These are phyloP conservation scores for Lasioglossum oenotherae DNA, from an alignment of 2,888 invertebrate genomes.

Conservation along the genomic window DNA sequence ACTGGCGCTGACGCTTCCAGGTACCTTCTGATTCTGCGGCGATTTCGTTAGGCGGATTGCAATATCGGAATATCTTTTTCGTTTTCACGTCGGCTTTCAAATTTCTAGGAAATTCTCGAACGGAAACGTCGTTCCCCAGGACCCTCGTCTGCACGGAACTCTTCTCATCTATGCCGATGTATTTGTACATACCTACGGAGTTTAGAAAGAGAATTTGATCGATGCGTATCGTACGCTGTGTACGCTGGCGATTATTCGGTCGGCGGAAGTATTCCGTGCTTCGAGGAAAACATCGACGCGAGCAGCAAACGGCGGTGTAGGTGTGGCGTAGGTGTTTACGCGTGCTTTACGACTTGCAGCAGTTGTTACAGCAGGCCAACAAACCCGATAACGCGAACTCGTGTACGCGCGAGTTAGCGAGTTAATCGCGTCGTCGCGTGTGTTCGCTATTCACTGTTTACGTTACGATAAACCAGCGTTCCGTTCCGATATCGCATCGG, in stretches of 20 bases:
- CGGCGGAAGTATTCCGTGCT: not conserved
- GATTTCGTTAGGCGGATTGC: conserved; percentile 90
- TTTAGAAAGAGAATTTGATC: conserved; percentile 6
- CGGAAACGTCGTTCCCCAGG: conserved; percentile 83
- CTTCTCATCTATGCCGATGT: conserved; percentile 88
- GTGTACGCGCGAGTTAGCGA: conserved; percentile 2
- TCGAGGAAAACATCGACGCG: not conserved
- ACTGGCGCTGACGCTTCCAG: not conserved
- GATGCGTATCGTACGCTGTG: not conserved
- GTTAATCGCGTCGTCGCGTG: conserved; percentile 26
- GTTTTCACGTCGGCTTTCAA: conserved; percentile 88
- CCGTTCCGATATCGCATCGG: not conserved
- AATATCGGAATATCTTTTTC: conserved; percentile 88
- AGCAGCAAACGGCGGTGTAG: not conserved
- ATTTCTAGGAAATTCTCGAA: conserved; percentile 85
- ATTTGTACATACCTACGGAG: conserved; percentile 90
- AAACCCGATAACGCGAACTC: conserved; percentile 58
- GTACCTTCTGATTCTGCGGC: conserved; percentile 91
- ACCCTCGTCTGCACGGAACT: conserved; percentile 82
- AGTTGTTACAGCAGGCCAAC: conserved; percentile 8
- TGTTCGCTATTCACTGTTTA: conserved; percentile 10
- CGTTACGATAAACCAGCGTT: not conserved
- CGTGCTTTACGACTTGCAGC: not conserved
- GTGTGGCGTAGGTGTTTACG: not conserved
- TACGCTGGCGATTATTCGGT: not conserved